Conservation (phyloP, 2,888 invertebrate species). For the Tachina fera region DNA sequence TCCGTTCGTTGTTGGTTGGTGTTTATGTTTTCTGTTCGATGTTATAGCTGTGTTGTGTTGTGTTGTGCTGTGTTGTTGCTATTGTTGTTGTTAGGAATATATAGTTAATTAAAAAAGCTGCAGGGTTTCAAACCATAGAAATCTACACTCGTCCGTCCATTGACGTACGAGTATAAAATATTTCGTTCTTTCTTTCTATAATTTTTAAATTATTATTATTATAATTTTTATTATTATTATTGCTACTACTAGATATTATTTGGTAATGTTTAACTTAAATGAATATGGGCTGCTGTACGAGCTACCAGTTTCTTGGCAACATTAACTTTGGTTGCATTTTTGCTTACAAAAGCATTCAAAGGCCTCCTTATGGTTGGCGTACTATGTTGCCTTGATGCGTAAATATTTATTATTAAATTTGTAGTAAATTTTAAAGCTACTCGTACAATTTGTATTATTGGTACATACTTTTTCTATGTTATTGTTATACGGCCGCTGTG, state of each 20-base stretch:
- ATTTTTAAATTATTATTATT: conserved; percentile 63
- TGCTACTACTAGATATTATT: conserved; percentile 46
- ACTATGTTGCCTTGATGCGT: conserved; percentile 32
- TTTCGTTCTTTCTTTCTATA: conserved; percentile 5
- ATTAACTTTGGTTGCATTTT: neutral
- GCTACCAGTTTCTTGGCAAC: conserved; percentile 47
- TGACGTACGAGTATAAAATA: conserved; percentile 15
- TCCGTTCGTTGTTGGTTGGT: neutral
- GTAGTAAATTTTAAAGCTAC: conserved; percentile 37
- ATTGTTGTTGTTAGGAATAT: conserved; percentile 24
- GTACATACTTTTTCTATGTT: neutral
- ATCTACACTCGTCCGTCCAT: conserved; percentile 3
- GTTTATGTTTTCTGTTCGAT: conserved; percentile 24
- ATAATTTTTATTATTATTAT: conserved; percentile 55
- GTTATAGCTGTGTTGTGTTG: neutral
- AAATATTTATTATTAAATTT: conserved; percentile 51
- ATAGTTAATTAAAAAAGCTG: conserved; percentile 74
- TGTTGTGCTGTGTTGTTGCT: neutral
- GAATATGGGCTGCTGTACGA: conserved; percentile 22
- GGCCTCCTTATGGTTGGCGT: conserved; percentile 49
- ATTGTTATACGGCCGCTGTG: neutral
- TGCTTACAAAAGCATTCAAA: neutral
- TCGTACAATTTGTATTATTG: conserved; percentile 14
- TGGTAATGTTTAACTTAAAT: conserved; percentile 35
- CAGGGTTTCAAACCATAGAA: conserved; percentile 64